A percentile compares a stretch with the other conserved stretches of the same genome.
phyloP scores from a whole-genome alignment of 1,140 invertebrate species.

The Panagrolaimus sp. region DNA sequence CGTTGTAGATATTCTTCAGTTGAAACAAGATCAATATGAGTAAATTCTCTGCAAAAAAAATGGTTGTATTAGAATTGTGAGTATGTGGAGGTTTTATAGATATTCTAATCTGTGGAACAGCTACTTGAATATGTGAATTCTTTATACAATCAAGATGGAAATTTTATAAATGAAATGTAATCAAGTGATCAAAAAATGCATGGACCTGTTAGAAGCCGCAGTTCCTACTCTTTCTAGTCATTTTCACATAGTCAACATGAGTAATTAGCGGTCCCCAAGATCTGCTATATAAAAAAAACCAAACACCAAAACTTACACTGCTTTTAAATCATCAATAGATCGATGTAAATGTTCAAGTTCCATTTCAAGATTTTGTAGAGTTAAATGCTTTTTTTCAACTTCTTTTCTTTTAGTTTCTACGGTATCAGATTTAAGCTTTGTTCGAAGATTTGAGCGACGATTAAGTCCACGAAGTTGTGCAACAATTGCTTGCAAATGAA shows the following conservation, averaged over 20 bases:
- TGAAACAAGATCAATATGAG: not conserved
- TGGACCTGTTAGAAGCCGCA: no score
- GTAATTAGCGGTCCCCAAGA: no score
- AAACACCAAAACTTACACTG: not conserved
- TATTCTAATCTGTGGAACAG: no score
- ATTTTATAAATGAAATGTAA: no score
- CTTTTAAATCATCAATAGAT: not conserved
- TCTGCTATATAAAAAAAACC: no score
- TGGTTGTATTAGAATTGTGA: no score
- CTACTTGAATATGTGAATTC: no score
- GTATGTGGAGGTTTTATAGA: no score
- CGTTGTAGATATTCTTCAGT: not conserved
- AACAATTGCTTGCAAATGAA: not conserved
- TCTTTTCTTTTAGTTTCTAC: not conserved
- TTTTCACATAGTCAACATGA: no score
- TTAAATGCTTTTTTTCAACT: not conserved
- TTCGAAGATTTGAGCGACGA: conserved; percentile 9
- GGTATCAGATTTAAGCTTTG: not conserved
- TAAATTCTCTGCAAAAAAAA: conserved; percentile 8
- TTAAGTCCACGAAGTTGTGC: conserved; percentile 3
- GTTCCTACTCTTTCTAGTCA: no score
- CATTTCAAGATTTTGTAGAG: not conserved
- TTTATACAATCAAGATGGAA: no score
- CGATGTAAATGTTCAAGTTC: conserved; percentile 4
- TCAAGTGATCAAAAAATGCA: no score